Evolutionary conservation across 92 coral and sea anemone genomes (phyloP).

Genomic region (Epizoanthus stellaris): DNA sequence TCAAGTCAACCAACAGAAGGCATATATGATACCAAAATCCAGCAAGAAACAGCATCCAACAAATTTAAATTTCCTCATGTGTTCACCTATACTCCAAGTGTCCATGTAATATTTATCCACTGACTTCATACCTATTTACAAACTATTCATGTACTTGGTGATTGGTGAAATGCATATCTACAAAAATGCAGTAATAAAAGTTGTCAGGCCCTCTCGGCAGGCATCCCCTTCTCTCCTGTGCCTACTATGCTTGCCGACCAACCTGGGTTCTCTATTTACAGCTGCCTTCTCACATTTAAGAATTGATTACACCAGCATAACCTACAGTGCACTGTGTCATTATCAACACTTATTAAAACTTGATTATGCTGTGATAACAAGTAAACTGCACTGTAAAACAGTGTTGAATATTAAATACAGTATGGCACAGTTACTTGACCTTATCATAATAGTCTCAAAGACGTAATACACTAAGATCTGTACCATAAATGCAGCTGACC

Average conservation of each 20-base stretch:
- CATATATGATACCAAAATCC: neutral
- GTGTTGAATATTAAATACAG: neutral
- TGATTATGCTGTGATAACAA: neutral
- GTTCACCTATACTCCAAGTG: neutral
- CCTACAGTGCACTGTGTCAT: neutral
- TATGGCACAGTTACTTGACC: neutral
- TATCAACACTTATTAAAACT: neutral
- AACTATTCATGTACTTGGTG: neutral
- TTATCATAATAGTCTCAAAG: neutral
- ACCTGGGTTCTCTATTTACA: too few relatives aligned
- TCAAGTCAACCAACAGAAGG: neutral
- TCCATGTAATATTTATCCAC: neutral
- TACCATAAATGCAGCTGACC: conserved; percentile 17
- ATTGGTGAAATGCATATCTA: neutral
- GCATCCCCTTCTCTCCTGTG: too few relatives aligned
- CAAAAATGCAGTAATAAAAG: conserved; percentile 2
- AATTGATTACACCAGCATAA: too few relatives aligned
- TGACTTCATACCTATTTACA: neutral
- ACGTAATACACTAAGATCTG: neutral
- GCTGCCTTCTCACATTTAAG: too few relatives aligned
- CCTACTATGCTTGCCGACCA: too few relatives aligned
- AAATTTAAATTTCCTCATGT: neutral
- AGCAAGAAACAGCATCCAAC: neutral
- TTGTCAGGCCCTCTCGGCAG: neutral
- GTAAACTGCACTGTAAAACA: neutral